phyloP scores from a whole-genome alignment of 2,888 invertebrate species.

The Catotricha subobsoleta region DNA sequence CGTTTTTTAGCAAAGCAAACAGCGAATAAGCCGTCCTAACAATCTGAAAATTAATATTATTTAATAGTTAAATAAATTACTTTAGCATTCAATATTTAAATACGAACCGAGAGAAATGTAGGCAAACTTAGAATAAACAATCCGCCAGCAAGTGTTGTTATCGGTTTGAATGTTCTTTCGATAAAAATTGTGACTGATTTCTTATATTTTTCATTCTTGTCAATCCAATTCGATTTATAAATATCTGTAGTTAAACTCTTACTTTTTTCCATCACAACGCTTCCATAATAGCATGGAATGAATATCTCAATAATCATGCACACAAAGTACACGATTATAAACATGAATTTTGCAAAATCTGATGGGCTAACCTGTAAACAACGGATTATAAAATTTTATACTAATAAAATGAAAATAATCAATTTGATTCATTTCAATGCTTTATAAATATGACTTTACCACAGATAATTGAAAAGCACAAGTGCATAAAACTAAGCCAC shows the following conservation, averaged over 20 bases:
- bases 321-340: neutral
- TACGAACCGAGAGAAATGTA: neutral
- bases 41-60: neutral
- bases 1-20: neutral
- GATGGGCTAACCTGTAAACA: too few relatives aligned
- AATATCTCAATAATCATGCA: neutral
- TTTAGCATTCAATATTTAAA: neutral
- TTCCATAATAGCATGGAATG: neutral
- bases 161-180: neutral
- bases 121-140: neutral
- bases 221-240: neutral
- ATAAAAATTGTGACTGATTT: neutral
- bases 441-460: neutral
- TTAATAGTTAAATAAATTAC: neutral
- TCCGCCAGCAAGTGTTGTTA: neutral
- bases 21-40: neutral
- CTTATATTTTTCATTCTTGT: neutral
- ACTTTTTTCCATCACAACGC: neutral
- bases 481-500: neutral
- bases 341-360: neutral
- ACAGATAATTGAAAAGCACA: neutral
- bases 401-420: neutral
- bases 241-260: neutral
- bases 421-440: neutral
- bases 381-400: neutral